Evolutionary conservation across 1,140 invertebrate genomes (phyloP).

Genomic region (Aphis craccivora): DNA sequence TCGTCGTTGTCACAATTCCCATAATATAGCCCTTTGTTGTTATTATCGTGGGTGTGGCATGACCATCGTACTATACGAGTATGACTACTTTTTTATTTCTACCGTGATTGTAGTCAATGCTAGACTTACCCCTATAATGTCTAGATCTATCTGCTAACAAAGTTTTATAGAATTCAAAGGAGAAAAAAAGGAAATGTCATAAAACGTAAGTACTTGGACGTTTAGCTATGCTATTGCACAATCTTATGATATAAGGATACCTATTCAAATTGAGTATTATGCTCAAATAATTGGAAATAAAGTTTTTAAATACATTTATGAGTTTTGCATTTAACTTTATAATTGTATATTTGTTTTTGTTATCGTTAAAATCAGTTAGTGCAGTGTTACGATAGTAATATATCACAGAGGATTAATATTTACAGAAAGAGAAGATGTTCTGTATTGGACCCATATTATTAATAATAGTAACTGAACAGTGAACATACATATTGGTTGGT

Average conservation of each 20-base stretch:
- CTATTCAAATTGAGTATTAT: neutral
- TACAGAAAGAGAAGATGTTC: neutral
- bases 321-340: neutral
- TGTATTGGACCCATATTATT: neutral
- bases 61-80: constrained; percentile 28
- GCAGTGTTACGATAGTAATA: neutral
- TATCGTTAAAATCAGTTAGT: neutral
- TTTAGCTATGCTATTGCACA: neutral
- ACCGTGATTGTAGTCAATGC: constrained; percentile 37
- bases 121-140: constrained; percentile 32
- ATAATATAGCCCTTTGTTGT: constrained; percentile 52
- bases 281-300: neutral
- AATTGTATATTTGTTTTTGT: neutral
- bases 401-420: constrained; percentile 12
- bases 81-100: constrained; percentile 45
- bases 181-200: neutral
- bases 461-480: constrained; percentile 22
- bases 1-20: constrained; percentile 47
- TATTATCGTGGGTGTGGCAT: constrained; percentile 56
- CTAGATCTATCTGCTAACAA: neutral
- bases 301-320: neutral
- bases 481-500: neutral
- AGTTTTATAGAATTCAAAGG: neutral
- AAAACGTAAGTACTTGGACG: constrained; percentile 22
- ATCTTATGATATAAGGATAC: neutral